Conservation (phyloP, 1,140 invertebrate species). For the Neoseiulus cucumeris region DNA sequence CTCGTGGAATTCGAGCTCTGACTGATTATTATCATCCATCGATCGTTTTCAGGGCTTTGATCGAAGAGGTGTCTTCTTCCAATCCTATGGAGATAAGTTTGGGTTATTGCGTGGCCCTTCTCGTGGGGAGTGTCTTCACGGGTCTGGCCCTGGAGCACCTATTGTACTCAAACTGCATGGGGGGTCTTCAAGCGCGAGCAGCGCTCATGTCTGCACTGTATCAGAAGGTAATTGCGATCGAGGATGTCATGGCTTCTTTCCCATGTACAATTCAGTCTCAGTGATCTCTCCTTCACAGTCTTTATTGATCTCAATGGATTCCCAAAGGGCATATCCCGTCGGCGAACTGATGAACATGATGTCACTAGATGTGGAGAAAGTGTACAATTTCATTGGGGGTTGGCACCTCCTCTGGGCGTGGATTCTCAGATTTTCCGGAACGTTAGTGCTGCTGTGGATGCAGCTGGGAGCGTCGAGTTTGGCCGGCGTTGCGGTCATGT, state of each 20-base stretch:
- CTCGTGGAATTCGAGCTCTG: too few relatives aligned
- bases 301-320: conserved; percentile 12
- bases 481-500: conserved; percentile 28
- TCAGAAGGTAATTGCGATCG: background rate
- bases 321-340: conserved; percentile 17
- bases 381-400: conserved; percentile 15
- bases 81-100: too few relatives aligned
- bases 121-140: background rate
- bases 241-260: too few relatives aligned
- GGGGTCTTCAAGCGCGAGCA: background rate
- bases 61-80: too few relatives aligned
- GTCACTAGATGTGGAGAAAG: conserved; percentile 17
- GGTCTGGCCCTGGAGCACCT: background rate
- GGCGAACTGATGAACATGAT: conserved; percentile 21
- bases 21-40: too few relatives aligned
- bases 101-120: background rate
- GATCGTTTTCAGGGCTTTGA: too few relatives aligned
- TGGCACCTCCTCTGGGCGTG: conserved; percentile 17
- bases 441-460: conserved; percentile 17
- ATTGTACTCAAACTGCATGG: background rate
- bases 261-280: too few relatives aligned
- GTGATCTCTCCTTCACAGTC: conserved; percentile 5
- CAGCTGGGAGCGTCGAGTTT: conserved; percentile 26
- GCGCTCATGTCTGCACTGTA: background rate
- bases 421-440: conserved; percentile 16